Evolutionary conservation across 1,140 invertebrate genomes (phyloP), one percentile per base, ranked within the genome.

Genomic region (Oppia nitens): DNA sequence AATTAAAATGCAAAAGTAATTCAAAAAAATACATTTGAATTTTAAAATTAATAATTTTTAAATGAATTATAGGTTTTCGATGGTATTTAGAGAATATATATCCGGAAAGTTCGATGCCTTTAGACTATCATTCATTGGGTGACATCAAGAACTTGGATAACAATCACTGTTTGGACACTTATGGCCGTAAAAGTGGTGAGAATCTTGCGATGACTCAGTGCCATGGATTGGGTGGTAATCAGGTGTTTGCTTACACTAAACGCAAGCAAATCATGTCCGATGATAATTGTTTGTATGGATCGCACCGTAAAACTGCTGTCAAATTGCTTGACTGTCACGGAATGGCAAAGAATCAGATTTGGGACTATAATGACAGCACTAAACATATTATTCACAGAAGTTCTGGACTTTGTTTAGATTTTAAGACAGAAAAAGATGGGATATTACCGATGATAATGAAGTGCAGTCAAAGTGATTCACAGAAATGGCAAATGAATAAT

Each of bases 181-280:
- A 95, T 80, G 90, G 91, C 47, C 81, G 88, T 23, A 96, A 95
- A 73, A 87, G 86, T 57, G 85, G 87, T 20, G 92, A 96, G 70
- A 85, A 87, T 66, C 76, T 95, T 27, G 93, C 91, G 45, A 83
- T 96, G 73, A 90, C 86, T 63, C 87, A 86, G 68, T 98, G 95
- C 71, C 94, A 98, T 69, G 89, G 90, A 56, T 79, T 96, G 66
- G 94, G 94, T 24, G 94, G 94, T 53, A 98, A 98, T 77, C 95
- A 98, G 29, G 87, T 92, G 60, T 96, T 96, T 75, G 88, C 90
- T 20, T 94, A 94, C 71, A 95, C 92, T 17, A 92, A 91, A 74
- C 79, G 90, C 51, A 83, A 94, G 69, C 89, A 95, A 76, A 83
- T 96, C 65, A 94, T 94, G 89, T 91, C 90, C n/a, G 92, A 97